These are phyloP conservation scores for Cygnus olor DNA, from an alignment of 2,797 vertebrate genomes.

Conservation along the genomic window DNA sequence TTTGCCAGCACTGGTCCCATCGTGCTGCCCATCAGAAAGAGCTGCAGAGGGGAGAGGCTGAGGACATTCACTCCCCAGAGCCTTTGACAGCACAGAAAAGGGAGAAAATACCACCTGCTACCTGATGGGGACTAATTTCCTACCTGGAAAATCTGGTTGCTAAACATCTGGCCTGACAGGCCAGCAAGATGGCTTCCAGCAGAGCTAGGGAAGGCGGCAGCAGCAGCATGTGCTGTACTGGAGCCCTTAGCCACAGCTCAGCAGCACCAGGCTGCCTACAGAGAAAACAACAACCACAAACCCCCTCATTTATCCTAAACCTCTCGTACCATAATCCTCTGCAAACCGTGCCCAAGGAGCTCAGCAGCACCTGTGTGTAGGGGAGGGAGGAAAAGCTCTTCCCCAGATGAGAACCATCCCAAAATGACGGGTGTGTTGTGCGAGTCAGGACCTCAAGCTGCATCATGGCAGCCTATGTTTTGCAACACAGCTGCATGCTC, in stretches of 20 bases:
- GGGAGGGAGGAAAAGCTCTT: background rate
- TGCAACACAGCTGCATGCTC: background rate
- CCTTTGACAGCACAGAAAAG: background rate
- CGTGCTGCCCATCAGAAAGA: slow-evolving; percentile 26
- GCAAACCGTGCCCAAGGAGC: background rate
- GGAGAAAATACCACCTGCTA: slow-evolving; percentile 52
- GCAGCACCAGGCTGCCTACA: background rate
- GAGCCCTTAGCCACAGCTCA: slow-evolving; percentile 33
- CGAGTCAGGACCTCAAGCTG: background rate
- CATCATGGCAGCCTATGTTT: background rate
- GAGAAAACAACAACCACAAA: background rate
- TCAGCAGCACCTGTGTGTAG: background rate
- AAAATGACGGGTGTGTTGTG: background rate
- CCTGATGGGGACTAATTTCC: slow-evolving; percentile 44
- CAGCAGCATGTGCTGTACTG: background rate
- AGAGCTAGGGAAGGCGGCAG: slow-evolving; percentile 25
- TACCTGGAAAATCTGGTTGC: slow-evolving; percentile 30
- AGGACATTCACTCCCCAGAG: background rate
- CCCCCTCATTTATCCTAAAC: background rate
- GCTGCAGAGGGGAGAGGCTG: background rate
- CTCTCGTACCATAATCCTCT: background rate
- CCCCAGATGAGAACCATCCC: background rate
- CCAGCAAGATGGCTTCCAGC: slow-evolving; percentile 7
- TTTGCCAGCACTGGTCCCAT: background rate
- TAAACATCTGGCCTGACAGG: slow-evolving; percentile 57